Evolutionary conservation across 2,888 invertebrate genomes (phyloP).

Genomic region (Tenodera sinensis): DNA sequence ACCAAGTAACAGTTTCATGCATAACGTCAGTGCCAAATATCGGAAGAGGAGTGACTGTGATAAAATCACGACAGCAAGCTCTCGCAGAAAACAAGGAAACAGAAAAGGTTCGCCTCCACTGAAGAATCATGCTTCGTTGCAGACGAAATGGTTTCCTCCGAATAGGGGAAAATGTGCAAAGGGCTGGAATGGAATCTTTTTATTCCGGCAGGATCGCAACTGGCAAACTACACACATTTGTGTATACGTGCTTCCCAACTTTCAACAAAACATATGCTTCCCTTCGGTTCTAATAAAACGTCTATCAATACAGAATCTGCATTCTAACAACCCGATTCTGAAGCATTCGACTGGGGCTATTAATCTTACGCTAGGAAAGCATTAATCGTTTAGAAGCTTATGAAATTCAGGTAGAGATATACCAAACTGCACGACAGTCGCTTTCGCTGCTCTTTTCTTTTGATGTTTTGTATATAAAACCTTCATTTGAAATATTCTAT

Average conservation of each 20-base stretch:
- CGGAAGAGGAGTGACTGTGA: background rate
- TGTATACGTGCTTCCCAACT: background rate
- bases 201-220: background rate
- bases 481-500: no score
- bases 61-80: background rate
- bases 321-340: no score
- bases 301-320: no score
- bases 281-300: no score
- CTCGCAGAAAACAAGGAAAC: background rate
- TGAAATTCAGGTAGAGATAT: no score
- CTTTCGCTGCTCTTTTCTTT: no score
- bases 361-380: no score
- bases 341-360: no score
- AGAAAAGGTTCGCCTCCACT: background rate
- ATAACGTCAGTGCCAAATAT: background rate
- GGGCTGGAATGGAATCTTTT: background rate
- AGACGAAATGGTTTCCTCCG: background rate
- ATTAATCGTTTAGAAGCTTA: no score
- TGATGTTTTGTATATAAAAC: no score
- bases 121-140: background rate
- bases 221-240: background rate
- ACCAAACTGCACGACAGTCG: no score
- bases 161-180: background rate
- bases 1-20: background rate
- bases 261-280: no score